Evolutionary conservation across 2,797 vertebrate species (phyloP), one percentile per base, ranked within the genome.

Genomic region (Pelobates cultripes): DNA sequence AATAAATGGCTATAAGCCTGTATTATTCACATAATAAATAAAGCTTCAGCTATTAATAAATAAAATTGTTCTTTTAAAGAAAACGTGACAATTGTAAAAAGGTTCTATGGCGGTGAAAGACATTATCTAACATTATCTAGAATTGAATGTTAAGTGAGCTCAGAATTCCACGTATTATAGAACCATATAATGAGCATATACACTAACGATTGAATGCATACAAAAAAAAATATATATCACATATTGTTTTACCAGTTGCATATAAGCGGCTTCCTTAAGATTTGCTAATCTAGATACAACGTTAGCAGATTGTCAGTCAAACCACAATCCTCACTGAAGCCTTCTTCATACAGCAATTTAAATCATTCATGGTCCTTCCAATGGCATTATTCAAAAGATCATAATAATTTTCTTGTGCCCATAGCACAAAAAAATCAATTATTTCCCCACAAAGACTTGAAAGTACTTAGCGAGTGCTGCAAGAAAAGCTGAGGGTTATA

Each of bases 371-470:
- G 96, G 96, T 96, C 96, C 96, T 98, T 97, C 96, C 95, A 95
- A 96, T 97, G 96, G 97, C 97, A 97, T 99, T 99, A 99, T 99
- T 99, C 97, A 99, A 99, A 99, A 99, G 97, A 99, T 99, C 97
- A 99, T 99, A 99, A 99, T 99, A 99, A 98, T 99, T 99, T 99
- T 97, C 97, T 97, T 96, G 96, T 96, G 97, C 97, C 97, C 97
- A 98, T 95, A 98, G 98, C 98, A 99, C 97, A 99, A 99, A 99
- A 84, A 99, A 99, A 99, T 99, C 98, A 99, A 99, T 99, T 99
- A 99, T 99, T 99, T 99, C 97, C 96, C 97, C 96, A 99, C 98
- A 99, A 99, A 99, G 98, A 99, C 98, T 99, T 99, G 97, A 99
- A 99, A 99, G 98, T 99, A 99, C 97, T 99, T 99, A 99, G 96